Percentiles rank a stretch among this genome's conserved stretches.
phyloP scores from a whole-genome alignment of 1,140 invertebrate species.

The Phymastichus coffea region DNA sequence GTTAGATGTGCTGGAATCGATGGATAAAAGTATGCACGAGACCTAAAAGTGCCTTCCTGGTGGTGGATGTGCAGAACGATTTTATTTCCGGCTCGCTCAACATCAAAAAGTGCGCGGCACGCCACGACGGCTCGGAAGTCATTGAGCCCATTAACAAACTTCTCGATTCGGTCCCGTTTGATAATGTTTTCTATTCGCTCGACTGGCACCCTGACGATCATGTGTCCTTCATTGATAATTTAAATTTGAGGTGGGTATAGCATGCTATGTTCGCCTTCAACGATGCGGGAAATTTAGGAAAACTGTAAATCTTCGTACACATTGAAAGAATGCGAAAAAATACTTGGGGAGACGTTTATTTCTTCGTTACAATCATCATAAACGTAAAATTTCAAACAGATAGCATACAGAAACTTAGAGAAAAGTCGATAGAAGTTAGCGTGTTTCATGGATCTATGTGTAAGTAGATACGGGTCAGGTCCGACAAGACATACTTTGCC shows the following conservation, averaged over 20 bases:
- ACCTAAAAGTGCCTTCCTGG: constrained; percentile 85
- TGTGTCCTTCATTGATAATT: constrained; percentile 94
- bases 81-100: constrained; percentile 94
- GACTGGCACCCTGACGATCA: constrained; percentile 98
- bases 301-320: too few relatives aligned
- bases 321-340: too few relatives aligned
- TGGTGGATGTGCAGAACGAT: constrained; percentile 98
- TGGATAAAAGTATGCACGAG: constrained; percentile 73
- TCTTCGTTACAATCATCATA: too few relatives aligned
- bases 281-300: too few relatives aligned
- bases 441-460: too few relatives aligned
- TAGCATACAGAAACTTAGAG: too few relatives aligned
- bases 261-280: too few relatives aligned
- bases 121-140: constrained; percentile 86
- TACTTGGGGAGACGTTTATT: too few relatives aligned
- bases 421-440: too few relatives aligned
- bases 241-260: constrained; percentile 55
- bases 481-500: too few relatives aligned
- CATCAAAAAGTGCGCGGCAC: constrained; percentile 88
- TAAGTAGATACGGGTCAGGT: too few relatives aligned
- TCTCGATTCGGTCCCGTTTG: constrained; percentile 81
- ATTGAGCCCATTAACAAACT: constrained; percentile 90
- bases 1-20: constrained; percentile 73
- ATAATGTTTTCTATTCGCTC: constrained; percentile 91
- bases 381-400: too few relatives aligned